Conservation (phyloP, 1,140 invertebrate genomes). For the Sitodiplosis mosellana region DNA sequence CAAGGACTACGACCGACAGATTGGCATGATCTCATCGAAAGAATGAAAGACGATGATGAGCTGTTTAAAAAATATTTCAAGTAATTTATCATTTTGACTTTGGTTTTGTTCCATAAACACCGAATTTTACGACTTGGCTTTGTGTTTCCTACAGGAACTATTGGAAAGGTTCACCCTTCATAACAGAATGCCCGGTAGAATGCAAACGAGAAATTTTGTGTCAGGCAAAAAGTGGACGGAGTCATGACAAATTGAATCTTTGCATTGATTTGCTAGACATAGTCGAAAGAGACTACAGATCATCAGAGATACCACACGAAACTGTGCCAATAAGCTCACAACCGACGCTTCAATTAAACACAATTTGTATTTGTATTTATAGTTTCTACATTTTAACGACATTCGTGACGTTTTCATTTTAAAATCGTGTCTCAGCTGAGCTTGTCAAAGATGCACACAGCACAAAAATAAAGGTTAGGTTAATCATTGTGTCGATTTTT, state of each 20-base stretch:
- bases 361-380: too few species aligned
- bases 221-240: constrained; percentile 57
- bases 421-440: too few species aligned
- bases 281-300: too few species aligned
- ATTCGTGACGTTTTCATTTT: too few species aligned
- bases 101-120: background rate
- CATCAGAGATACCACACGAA: too few species aligned
- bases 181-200: constrained; percentile 49
- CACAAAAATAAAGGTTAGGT: too few species aligned
- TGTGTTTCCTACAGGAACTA: constrained; percentile 39
- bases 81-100: constrained; percentile 27
- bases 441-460: too few species aligned
- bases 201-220: constrained; percentile 64
- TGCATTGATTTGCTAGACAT: constrained; percentile 24
- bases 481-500: too few species aligned
- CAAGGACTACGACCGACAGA: constrained; percentile 52
- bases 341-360: background rate
- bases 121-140: background rate
- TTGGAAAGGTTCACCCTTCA: constrained; percentile 61
- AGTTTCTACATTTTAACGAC: too few species aligned
- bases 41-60: constrained; percentile 60
- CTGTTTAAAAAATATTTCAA: constrained; percentile 71
- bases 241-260: constrained; percentile 57
- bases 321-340: background rate
- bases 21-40: constrained; percentile 62